Conservation (phyloP, 2,888 invertebrate genomes). For the Pristionchus maxplancki region DNA sequence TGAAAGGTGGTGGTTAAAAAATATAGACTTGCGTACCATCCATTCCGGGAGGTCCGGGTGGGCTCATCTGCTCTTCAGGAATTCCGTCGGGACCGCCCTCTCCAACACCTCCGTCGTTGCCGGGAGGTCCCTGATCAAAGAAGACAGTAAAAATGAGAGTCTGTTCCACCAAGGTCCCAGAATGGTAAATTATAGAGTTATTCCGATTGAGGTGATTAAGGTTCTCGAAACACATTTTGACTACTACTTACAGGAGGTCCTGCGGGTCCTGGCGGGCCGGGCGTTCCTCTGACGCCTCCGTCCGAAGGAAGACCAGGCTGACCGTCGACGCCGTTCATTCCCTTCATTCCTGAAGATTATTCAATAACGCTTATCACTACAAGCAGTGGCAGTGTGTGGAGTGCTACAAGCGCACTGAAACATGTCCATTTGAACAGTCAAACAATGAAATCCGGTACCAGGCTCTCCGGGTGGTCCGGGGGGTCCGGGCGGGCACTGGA, state of each 20-base stretch:
- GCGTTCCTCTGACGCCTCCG: conserved; percentile 57
- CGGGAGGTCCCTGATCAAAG: conserved; percentile 59
- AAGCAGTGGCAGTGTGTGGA: too few relatives aligned
- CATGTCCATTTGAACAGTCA: not conserved
- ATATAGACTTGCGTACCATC: too few relatives aligned
- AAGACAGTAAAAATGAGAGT: not conserved
- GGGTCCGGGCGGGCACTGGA: conserved; percentile 63
- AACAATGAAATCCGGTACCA: too few relatives aligned
- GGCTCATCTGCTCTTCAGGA: conserved; percentile 59
- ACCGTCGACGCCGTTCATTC: conserved; percentile 30
- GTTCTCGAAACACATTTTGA: too few relatives aligned
- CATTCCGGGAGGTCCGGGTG: conserved; percentile 65
- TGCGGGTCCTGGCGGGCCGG: conserved; percentile 55
- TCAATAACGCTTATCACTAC: too few relatives aligned
- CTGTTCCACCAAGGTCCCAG: too few relatives aligned
- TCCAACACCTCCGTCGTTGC: conserved; percentile 62
- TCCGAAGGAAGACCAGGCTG: conserved; percentile 40
- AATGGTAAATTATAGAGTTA: too few relatives aligned
- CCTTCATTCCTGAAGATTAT: conserved; percentile 47
- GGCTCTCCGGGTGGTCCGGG: conserved; percentile 61
- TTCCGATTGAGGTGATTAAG: too few relatives aligned
- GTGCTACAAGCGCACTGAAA: too few relatives aligned
- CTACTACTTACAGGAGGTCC: conserved; percentile 51
- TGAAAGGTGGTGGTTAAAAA: too few relatives aligned
- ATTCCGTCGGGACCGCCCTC: conserved; percentile 66